Conservation (phyloP, 2,113 vertebrate species). For the Talpa occidentalis region DNA sequence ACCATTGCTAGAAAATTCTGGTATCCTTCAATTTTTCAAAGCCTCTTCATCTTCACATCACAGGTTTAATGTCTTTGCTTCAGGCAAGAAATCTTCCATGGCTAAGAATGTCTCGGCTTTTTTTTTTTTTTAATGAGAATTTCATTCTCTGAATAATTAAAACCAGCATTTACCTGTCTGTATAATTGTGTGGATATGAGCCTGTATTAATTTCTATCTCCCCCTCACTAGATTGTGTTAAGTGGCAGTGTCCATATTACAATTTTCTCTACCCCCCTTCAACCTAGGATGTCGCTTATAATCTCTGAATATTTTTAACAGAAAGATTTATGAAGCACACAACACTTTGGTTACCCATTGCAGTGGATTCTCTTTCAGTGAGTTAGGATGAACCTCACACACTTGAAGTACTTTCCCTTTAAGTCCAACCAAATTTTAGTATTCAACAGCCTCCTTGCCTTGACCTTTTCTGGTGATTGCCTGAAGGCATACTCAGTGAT, state of each 20-base stretch:
- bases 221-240: background rate
- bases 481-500: slow-evolving; percentile 43
- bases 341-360: background rate
- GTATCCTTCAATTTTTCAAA: background rate
- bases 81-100: background rate
- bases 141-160: background rate
- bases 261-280: background rate
- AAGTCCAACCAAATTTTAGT: slow-evolving; percentile 30
- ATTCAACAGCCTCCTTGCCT: slow-evolving; percentile 21
- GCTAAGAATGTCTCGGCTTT: background rate
- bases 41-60: background rate
- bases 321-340: background rate
- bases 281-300: background rate
- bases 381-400: background rate
- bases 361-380: background rate
- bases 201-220: background rate
- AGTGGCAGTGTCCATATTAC: background rate
- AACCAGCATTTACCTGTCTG: background rate
- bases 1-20: background rate
- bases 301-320: background rate
- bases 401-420: background rate
- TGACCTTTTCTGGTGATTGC: slow-evolving; percentile 62
- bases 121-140: background rate
- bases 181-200: background rate
- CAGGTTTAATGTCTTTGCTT: background rate